Base-by-base conservation (phyloP, 2,797 vertebrate species). In the Leptodactylus fallax region DNA sequence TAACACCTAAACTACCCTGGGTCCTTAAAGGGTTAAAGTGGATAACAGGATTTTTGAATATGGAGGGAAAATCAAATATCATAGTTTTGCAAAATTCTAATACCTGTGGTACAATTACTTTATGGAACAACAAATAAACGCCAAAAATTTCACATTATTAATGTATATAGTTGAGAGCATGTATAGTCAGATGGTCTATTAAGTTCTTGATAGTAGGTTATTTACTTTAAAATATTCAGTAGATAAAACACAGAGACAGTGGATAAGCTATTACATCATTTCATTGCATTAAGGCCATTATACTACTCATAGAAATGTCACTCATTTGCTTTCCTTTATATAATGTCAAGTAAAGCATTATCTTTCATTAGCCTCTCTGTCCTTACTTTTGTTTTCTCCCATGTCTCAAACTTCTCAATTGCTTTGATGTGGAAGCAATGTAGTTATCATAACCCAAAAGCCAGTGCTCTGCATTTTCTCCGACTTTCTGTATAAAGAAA, bases 351-450 rank as follows among this genome's bases (percentile, higher is more conserved):
- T 25, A 89, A 86, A 81, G 60, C 67, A 88, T 81, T 86, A 67
- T 89, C 79, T 86, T 60, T 69, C 27, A 86, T 86, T 89, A 86
- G 84, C 79, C 79, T 78, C 10, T 81, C 58, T 82, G 49, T 78
- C 60, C 51, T 81, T 86, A 81, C 78, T 69, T 85, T 89, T 86
- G 83, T 81, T 82, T 89, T 74, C 81, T 2, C 8, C 9, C 81
- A 45, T 85, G 60, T 82, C 65, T 85, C 79, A 81, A 86, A 27
- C 69, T 82, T 86, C 87, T 81, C 83, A 82, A 65, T 51, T 86
- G 21, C 84, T 89, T 82, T 89, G 69, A 89, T 69, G 83, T 89
- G 87, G 82, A 71, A 89, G 79, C 79, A 72, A 82, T 89, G 69
- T 60, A 86, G 83, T 86, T 89, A 88, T 85, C 79, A 86, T 81